Base-by-base conservation (phyloP, 2,113 vertebrate genomes). In the Conger conger region DNA sequence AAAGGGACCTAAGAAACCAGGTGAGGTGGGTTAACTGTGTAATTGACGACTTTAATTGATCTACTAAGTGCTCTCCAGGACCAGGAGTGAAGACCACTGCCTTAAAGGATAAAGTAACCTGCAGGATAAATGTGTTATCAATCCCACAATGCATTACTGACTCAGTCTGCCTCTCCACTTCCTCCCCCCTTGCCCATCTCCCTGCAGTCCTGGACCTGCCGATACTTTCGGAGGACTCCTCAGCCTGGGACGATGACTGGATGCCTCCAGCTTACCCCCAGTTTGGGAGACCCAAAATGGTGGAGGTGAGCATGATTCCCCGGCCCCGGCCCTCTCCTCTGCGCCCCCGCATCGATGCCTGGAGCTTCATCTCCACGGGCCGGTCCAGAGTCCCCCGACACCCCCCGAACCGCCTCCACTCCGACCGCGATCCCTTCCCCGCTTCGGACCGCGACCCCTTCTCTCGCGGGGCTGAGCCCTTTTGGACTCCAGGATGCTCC, bases 321-420 rank as follows among this genome's bases (percentile, higher is more conserved):
- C 91, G 97, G 3, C 97, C 97, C 0, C 95, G 97, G 0, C 97
- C 96, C 0, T 97, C 96, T 1, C 95, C 96, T 2, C 91, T 95
- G 33, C 95, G 97, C 18, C 95, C 90, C 68, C 95, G 97, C 87
- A 97, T 97, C 0, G 96, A 97, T 86, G 96, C 96, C 0, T 97
- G 97, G 97, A 97, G 96, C 91, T 97, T 97, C 23, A 93, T 97
- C 84, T 97, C 97, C 0, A 94, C 96, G 0, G 96, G 96, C 0
- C 84, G 89, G 0, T 60, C 4, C 89, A 86, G 89, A 80, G 90
- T 86, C 86, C 83, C 82, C 87, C 0, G 88, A 82, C 95, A 92
- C 42, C 96, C 96, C 40, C 95, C 95, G 53, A 96, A 91, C 86
- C 96, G 96, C 92, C 96, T 91, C 53, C 97, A 95, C 92, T 93